These are phyloP conservation scores for Plodia interpunctella DNA, from an alignment of 1,140 invertebrate genomes.

Conservation along the genomic window DNA sequence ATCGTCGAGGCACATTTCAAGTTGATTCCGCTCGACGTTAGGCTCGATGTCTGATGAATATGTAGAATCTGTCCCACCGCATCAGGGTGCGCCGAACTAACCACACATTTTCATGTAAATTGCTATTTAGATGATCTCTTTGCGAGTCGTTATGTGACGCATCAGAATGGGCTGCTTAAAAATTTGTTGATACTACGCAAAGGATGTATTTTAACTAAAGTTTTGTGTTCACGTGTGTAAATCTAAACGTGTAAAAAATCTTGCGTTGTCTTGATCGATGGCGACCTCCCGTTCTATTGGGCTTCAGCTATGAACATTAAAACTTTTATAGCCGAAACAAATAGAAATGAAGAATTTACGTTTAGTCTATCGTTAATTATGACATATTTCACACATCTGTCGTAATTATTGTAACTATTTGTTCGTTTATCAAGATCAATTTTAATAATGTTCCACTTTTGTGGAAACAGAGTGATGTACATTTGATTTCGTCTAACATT, in stretches of 20 bases:
- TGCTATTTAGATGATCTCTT: constrained; percentile 8
- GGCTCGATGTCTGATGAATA: constrained; percentile 30
- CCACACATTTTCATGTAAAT: constrained; percentile 30
- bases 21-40: constrained; percentile 27
- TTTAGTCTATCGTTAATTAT: no score
- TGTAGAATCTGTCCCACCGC: constrained; percentile 28
- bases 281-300: neutral
- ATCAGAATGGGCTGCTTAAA: neutral
- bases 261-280: neutral
- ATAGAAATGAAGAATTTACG: no score
- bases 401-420: no score
- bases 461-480: no score
- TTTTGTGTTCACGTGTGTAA: no score
- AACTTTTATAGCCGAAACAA: no score
- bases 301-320: neutral
- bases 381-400: no score
- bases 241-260: no score
- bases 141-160: neutral
- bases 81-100: constrained; percentile 21
- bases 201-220: no score
- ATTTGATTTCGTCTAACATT: no score
- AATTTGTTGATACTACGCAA: constrained; percentile 5
- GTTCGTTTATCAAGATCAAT: no score
- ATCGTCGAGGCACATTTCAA: constrained; percentile 18
- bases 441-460: no score